Base-by-base conservation (phyloP, 2,888 invertebrate genomes). In the Synanthedon vespiformis region DNA sequence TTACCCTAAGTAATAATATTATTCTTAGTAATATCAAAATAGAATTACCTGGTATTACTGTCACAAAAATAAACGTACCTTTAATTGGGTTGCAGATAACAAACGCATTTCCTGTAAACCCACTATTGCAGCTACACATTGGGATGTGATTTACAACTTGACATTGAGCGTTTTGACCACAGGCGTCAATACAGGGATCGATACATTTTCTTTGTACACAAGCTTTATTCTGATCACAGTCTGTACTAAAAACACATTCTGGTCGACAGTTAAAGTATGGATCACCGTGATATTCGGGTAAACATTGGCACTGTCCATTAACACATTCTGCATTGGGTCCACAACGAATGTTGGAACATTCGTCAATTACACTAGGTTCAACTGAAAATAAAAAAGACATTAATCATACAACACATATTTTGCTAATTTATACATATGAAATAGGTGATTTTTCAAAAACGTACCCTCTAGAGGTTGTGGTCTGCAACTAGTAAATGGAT, bases 231-330 rank as follows among this genome's bases (percentile, higher is more conserved):
- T 88, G 75, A 0, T 90, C 80, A 70, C 94, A 94, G 59, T 94
- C 94, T 2, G 90, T 90, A 71, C 93, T 95, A 51, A 91, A 89
- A 16, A 94, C 89, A 76, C 95, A 95, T 79, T 95, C 94, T 1
- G 94, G 94, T 54, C 93, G 89, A 67, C 94, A 94, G 54, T 90
- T 91, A 53, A 89, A 84, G 67, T 91, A 92, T 14, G 94, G 93
- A 73, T 94, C 92, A 12, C 94, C 94, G 57, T 90, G 89, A 72
- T 91, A 94, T 67, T 93, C 93, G 1, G 90, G 83, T 55, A 92
- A 78, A 69, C 95, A 95, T 51, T 90, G 89, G 70, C 95, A 95
- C 57, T 90, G 83, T 6, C 92, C 92, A 65, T 90, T 89, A 48
- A 88, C 69, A 63, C 93, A 93, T 68, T 89, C 89, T 3, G 91